Evolutionary conservation across 2,113 vertebrate genomes (phyloP).

Genomic region (Actenoides lindsayi): DNA sequence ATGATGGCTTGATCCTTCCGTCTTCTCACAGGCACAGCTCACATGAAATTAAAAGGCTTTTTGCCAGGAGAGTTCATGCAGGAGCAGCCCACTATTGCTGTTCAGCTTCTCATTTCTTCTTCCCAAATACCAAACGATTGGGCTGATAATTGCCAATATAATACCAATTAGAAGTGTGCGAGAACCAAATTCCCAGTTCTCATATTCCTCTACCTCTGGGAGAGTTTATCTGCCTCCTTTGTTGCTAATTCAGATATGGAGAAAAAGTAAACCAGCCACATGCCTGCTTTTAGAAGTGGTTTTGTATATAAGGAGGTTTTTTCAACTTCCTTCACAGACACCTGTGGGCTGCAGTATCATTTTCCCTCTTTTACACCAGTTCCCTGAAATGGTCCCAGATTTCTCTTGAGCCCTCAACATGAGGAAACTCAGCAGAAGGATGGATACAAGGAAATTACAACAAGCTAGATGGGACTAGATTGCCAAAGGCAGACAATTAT

Average conservation of each 20-base stretch:
- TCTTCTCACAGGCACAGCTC: conserved; percentile 35
- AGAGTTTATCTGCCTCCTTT: neutral
- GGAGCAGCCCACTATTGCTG: neutral
- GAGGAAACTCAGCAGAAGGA: neutral
- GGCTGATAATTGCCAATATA: neutral
- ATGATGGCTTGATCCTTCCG: conserved; percentile 10
- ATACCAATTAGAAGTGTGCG: neutral
- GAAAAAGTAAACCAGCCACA: neutral
- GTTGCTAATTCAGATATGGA: neutral
- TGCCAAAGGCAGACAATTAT: neutral
- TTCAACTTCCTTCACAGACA: neutral
- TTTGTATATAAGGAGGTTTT: neutral
- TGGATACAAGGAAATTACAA: neutral
- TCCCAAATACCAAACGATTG: neutral
- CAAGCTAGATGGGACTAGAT: neutral
- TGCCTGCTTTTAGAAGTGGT: neutral
- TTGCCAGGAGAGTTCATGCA: conserved; percentile 37
- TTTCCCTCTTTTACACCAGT: neutral
- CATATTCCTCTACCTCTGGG: neutral
- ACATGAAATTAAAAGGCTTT: conserved; percentile 47
- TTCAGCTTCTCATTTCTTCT: neutral
- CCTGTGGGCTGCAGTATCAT: neutral
- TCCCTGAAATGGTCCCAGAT: neutral
- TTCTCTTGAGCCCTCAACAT: neutral
- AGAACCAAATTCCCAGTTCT: neutral